Conservation (phyloP, 1,140 invertebrate genomes). For the Halesus radiatus region DNA sequence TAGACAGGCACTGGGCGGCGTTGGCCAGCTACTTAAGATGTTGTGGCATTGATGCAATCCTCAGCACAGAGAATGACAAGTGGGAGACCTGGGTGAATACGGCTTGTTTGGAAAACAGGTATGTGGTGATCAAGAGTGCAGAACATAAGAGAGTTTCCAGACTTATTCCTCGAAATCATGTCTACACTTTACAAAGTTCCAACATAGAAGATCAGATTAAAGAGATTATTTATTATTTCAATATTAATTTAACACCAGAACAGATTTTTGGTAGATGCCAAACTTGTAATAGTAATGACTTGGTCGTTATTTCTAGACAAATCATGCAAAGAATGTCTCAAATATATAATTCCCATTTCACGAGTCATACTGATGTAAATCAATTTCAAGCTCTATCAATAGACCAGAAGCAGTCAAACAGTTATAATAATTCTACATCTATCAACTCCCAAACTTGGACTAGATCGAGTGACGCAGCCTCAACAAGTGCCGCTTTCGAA, state of each 20-base stretch:
- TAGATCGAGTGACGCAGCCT: conserved; percentile 60
- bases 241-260: conserved; percentile 71
- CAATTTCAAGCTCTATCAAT: no score
- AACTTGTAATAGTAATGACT: conserved; percentile 60
- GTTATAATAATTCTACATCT: conserved; percentile 60
- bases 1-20: conserved; percentile 70
- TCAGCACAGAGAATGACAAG: conserved; percentile 68
- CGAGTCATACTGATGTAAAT: conserved; percentile 47
- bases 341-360: conserved; percentile 64
- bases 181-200: conserved; percentile 67
- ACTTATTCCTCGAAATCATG: conserved; percentile 67
- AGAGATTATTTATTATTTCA: conserved; percentile 75
- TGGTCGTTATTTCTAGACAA: conserved; percentile 12
- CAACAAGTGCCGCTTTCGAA: conserved; percentile 25
- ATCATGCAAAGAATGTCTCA: conserved; percentile 21
- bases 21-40: conserved; percentile 74
- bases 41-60: conserved; percentile 75
- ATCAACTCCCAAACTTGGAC: conserved; percentile 63
- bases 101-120: conserved; percentile 69
- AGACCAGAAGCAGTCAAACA: no score
- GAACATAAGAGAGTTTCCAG: conserved; percentile 64
- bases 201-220: conserved; percentile 70
- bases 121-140: conserved; percentile 67
- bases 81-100: conserved; percentile 70
- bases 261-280: conserved; percentile 79